Percentiles rank a stretch among this genome's conserved stretches.
Evolutionary conservation across 1,140 invertebrate genomes (phyloP).

Genomic region (Rhyzopertha dominica): DNA sequence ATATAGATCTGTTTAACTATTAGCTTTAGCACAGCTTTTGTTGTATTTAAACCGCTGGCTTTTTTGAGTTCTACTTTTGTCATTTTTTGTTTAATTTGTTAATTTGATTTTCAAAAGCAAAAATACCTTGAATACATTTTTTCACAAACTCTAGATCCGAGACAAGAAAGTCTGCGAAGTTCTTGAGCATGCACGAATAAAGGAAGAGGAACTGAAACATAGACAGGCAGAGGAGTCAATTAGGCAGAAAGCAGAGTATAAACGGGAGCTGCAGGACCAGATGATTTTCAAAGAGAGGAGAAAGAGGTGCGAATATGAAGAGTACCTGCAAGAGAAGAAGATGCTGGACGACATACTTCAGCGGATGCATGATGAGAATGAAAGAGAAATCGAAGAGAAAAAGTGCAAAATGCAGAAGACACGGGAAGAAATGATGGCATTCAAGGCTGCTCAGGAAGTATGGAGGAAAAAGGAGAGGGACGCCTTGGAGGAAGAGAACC

Average conservation of each 20-base stretch:
- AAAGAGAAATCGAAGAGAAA: constrained; percentile 36
- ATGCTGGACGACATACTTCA: constrained; percentile 44
- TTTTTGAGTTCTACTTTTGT: not conserved
- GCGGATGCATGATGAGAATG: constrained; percentile 44
- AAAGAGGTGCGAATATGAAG: constrained; percentile 41
- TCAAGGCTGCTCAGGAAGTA: constrained; percentile 38
- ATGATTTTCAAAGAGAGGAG: constrained; percentile 40
- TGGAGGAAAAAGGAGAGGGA: constrained; percentile 39
- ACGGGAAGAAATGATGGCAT: constrained; percentile 42
- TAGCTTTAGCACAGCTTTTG: not conserved
- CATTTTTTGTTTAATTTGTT: too few relatives aligned
- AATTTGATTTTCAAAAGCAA: too few relatives aligned
- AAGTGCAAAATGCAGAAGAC: constrained; percentile 39
- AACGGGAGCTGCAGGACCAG: constrained; percentile 44
- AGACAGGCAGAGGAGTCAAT: constrained; percentile 29
- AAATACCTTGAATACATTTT: not conserved
- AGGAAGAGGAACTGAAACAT: constrained; percentile 27
- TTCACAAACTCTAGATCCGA: constrained; percentile 12
- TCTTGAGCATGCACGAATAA: constrained; percentile 21
- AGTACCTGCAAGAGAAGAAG: constrained; percentile 46
- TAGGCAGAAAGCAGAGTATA: constrained; percentile 38
- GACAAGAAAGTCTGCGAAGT: constrained; percentile 22
- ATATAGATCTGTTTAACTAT: constrained; percentile 14
- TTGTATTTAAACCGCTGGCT: not conserved
- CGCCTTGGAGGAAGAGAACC: constrained; percentile 43